Base-by-base conservation (phyloP, 2,113 vertebrate species). In the Gopherus evgoodei region DNA sequence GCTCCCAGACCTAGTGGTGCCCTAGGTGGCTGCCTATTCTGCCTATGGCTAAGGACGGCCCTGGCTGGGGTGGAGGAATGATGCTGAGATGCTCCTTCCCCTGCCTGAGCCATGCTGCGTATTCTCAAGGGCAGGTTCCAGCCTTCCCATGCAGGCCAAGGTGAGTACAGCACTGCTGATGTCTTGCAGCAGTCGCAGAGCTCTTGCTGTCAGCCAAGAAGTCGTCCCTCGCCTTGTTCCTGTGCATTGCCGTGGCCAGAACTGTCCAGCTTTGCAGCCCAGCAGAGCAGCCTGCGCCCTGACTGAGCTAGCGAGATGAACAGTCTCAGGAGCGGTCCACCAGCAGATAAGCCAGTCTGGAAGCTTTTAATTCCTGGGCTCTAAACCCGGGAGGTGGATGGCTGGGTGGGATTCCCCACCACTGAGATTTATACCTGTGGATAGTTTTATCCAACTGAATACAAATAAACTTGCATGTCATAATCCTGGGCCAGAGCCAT, bases 141-240 rank as follows among this genome's bases (percentile, higher is more conserved):
- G 80, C 94, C 95, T 53, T 31, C 91, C 35, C 47, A 11, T 65
- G 59, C 92, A 80, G 59, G 94, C 92, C 52, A 57, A 82, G 93
- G 62, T 57, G 82, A 91, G 86, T 59, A 88, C 53, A 92, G 87
- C 44, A 81, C 65, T 86, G 53, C 76, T 38, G 83, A 83, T 90
- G 49, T 35, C 93, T 81, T 88, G n/a, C 50, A 89, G 62, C 81
- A 81, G 86, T 22, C 80, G 84, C 12, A 91, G 57, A 35, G 81
- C 0, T 1, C 75, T 89, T 76, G 59, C 83, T 84, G 93, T 86
- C 65, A 72, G 81, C 86, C 90, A 85, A 81, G 42, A 69, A 91
- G 53, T n/a, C 49, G 29, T 84, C 83, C 65, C 59, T 49, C 80
- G 85, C 90, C 97, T 94, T 94, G 83, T 21, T 95, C 49, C n/a